Conservation (phyloP, 2,113 vertebrate species). For the Taxidea taxus region DNA sequence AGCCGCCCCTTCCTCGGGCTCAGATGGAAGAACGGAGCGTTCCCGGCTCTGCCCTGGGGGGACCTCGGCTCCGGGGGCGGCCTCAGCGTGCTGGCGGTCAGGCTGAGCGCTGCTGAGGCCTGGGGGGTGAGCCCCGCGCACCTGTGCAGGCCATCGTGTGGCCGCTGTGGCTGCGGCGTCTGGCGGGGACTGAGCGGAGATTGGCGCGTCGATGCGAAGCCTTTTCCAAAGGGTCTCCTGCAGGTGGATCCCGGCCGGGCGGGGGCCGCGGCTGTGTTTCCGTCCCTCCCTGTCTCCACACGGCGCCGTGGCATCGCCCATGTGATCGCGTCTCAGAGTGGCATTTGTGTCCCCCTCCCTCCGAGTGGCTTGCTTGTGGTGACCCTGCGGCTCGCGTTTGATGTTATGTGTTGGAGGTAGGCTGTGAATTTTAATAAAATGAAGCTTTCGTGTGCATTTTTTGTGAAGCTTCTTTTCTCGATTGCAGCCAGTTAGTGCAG, state of each 20-base stretch:
- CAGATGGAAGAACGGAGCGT: neutral
- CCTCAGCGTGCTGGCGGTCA: neutral
- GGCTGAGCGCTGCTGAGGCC: no score
- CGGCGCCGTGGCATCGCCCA: fast-evolving
- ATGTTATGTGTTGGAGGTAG: neutral
- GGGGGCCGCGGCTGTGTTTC: neutral
- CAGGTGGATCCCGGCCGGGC: no score
- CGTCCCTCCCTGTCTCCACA: fast-evolving
- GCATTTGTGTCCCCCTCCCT: neutral
- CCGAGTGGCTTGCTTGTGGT: neutral
- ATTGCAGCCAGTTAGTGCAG: neutral
- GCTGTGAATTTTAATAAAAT: conserved; percentile 3
- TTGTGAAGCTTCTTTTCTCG: neutral
- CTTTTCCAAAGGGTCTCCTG: neutral
- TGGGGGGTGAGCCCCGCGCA: fast-evolving
- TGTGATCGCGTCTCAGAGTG: neutral
- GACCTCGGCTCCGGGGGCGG: neutral
- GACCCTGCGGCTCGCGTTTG: neutral
- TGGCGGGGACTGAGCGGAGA: neutral
- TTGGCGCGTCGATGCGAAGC: neutral
- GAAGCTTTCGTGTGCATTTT: neutral
- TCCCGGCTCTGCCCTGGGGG: neutral
- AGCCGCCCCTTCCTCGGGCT: neutral
- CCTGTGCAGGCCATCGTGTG: neutral
- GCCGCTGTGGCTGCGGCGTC: neutral